A percentile compares a stretch with the other conserved stretches of the same genome.
Conservation (phyloP, 2,113 vertebrate genomes). For the Isurus oxyrinchus region DNA sequence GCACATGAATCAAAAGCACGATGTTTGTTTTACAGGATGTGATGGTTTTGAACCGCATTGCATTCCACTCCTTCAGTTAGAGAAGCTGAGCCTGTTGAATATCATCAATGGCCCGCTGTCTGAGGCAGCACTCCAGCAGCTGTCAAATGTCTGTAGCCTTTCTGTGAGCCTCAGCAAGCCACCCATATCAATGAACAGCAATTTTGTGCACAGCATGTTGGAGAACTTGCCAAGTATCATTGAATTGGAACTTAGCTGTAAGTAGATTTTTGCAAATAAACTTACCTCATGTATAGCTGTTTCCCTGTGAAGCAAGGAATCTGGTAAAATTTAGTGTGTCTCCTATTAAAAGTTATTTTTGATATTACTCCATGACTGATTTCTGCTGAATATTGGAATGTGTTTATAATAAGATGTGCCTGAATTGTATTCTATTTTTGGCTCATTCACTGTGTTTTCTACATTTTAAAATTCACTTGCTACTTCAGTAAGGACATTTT, state of each 20-base stretch:
- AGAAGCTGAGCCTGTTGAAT: slow-evolving; percentile 42
- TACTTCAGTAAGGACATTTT: background rate
- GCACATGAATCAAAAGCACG: background rate
- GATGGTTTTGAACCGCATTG: slow-evolving; percentile 10
- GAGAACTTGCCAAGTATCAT: slow-evolving; percentile 41
- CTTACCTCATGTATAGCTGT: background rate
- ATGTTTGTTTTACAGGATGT: slow-evolving; percentile 6
- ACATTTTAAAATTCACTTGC: background rate
- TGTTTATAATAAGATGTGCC: background rate
- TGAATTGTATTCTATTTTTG: background rate
- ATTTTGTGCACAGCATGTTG: slow-evolving; percentile 43
- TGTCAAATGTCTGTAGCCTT: slow-evolving; percentile 42
- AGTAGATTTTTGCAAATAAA: slow-evolving; percentile 36
- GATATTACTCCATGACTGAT: background rate
- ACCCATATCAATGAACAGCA: background rate
- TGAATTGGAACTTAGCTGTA: slow-evolving; percentile 43
- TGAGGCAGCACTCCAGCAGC: slow-evolving; percentile 40
- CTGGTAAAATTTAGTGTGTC: too few species aligned
- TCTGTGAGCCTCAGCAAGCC: slow-evolving; percentile 41
- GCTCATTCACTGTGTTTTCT: background rate
- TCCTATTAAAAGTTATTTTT: background rate
- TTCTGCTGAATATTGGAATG: background rate
- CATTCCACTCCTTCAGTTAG: slow-evolving; percentile 32
- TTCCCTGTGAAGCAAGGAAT: slow-evolving; percentile 3
- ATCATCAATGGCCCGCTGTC: slow-evolving; percentile 44